Conservation (phyloP, 2,888 invertebrate species). For the Latrodectus elegans region DNA sequence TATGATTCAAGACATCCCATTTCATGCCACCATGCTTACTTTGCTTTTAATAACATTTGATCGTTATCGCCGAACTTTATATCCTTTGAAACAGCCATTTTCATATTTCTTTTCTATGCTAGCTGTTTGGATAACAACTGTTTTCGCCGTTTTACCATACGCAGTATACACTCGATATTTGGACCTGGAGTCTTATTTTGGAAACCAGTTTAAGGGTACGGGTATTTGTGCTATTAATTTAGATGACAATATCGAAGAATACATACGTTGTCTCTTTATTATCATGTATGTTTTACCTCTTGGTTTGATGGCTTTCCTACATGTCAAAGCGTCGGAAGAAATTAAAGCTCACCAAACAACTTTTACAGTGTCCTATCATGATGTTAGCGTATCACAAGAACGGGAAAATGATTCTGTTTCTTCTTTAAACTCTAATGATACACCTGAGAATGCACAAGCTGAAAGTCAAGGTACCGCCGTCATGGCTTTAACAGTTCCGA, state of each 20-base stretch:
- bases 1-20: constrained; percentile 84
- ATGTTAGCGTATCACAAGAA: background rate
- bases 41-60: constrained; percentile 83
- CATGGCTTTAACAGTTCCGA: constrained; percentile 35
- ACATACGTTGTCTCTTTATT: constrained; percentile 80
- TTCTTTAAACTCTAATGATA: constrained; percentile 19
- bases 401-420: constrained; percentile 36
- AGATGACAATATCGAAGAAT: constrained; percentile 82
- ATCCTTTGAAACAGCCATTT: constrained; percentile 80
- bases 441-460: background rate
- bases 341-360: constrained; percentile 74
- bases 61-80: constrained; percentile 80
- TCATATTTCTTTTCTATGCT: constrained; percentile 82
- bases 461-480: constrained; percentile 6
- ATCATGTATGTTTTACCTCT: constrained; percentile 79
- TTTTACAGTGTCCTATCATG: constrained; percentile 58
- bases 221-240: constrained; percentile 81
- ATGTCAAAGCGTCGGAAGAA: constrained; percentile 81
- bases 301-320: constrained; percentile 80
- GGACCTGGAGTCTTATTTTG: constrained; percentile 79
- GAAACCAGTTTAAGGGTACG: constrained; percentile 78
- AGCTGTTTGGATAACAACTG: constrained; percentile 83
- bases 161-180: constrained; percentile 84
- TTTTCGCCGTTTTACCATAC: constrained; percentile 83
- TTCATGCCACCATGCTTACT: constrained; percentile 83